phyloP scores from a whole-genome alignment of 1,140 invertebrate genomes.

The Orchestia grillus region DNA sequence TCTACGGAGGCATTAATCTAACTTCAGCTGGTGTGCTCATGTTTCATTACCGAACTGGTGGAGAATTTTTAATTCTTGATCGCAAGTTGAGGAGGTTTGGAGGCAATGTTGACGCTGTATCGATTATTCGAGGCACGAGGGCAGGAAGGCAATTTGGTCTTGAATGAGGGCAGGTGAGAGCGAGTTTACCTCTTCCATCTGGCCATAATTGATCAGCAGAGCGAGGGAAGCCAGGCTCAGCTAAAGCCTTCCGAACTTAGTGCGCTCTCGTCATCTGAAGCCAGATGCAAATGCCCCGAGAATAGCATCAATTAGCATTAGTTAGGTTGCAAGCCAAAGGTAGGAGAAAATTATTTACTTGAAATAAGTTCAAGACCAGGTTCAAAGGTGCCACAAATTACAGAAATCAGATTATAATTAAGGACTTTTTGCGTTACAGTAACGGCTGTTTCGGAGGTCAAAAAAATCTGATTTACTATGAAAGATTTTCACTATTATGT shows the following conservation, averaged over 20 bases:
- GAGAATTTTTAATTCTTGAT: constrained; percentile 10
- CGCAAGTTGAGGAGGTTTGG: neutral
- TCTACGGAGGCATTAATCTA: constrained; percentile 7
- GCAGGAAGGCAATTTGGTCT: constrained; percentile 42
- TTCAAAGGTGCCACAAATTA: too few relatives aligned
- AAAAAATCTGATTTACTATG: too few relatives aligned
- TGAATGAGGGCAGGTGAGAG: neutral
- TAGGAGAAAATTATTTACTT: neutral
- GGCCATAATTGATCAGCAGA: constrained; percentile 23
- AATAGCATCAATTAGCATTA: neutral
- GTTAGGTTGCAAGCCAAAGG: neutral
- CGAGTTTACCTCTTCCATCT: constrained; percentile 25
- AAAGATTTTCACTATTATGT: too few relatives aligned
- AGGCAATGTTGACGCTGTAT: constrained; percentile 22
- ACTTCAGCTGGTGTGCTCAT: neutral
- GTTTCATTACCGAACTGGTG: neutral
- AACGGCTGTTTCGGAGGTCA: too few relatives aligned
- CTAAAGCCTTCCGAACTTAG: neutral
- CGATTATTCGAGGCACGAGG: neutral
- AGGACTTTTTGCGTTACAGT: too few relatives aligned
- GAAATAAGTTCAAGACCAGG: too few relatives aligned
- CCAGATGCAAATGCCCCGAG: neutral
- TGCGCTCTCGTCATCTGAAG: neutral
- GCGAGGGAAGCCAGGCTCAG: neutral
- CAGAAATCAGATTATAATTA: too few relatives aligned